These are phyloP conservation scores for Nycticryphes semicollaris DNA, from an alignment of 2,113 vertebrate genomes.

Conservation along the genomic window DNA sequence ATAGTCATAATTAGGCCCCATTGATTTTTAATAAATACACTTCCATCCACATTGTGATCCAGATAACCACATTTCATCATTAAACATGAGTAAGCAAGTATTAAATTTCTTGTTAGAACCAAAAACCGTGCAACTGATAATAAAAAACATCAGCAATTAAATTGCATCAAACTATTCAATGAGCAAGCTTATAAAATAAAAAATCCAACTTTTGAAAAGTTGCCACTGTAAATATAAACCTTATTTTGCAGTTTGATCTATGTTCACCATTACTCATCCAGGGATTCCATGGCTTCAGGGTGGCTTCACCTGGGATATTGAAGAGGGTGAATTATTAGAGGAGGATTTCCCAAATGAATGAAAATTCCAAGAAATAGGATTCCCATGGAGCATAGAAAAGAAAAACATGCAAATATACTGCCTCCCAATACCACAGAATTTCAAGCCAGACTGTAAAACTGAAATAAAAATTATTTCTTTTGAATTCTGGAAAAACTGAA, in stretches of 20 bases:
- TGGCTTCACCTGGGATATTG: not conserved
- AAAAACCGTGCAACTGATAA: not conserved
- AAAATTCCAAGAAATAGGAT: constrained; percentile 22
- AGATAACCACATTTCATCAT: not conserved
- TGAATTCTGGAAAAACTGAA: constrained; percentile 17
- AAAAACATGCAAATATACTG: not conserved
- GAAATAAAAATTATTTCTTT: not conserved
- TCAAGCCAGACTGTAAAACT: constrained; percentile 3
- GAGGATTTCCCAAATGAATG: not conserved
- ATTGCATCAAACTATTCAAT: not conserved
- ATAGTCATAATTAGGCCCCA: not conserved
- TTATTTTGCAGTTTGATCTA: not conserved
- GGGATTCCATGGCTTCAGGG: not conserved
- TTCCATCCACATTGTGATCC: not conserved
- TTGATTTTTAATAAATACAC: not conserved
- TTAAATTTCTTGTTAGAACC: not conserved
- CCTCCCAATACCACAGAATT: not conserved
- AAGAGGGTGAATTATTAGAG: not conserved
- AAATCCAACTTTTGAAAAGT: not conserved
- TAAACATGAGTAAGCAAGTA: not conserved
- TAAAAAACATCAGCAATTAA: not conserved
- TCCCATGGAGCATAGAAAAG: not conserved
- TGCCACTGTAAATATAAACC: not conserved
- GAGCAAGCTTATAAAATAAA: not conserved
- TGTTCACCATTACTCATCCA: not conserved